Evolutionary conservation across 2,888 invertebrate genomes (phyloP), one percentile per base, ranked within the genome.

Genomic region (Aphelenchoides bicaudatus): DNA sequence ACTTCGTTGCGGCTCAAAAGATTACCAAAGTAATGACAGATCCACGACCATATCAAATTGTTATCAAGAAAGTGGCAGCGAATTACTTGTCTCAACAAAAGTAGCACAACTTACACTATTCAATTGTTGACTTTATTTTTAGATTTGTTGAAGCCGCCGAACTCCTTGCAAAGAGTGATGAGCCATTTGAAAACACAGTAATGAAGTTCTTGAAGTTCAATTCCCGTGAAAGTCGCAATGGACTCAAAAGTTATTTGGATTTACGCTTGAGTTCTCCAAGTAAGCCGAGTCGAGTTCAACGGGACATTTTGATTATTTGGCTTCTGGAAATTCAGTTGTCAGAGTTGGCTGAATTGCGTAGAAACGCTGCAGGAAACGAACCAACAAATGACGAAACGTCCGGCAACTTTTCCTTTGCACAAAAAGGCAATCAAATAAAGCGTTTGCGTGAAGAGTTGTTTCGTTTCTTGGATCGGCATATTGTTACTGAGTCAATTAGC

Each of bases 271-370:
- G 87, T 23, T 85, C 85, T 28, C 79, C 91, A 13, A 85, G 84
- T 30, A 27, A 51, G 10, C 62, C 82, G 70, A 90, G 92, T 67
- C 88, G 87, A 75, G 89, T 91, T 0, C 88, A 91, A 74, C 86
- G 89, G 49, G 91, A 92, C 0, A 89, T 93, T 86, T 84, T 98
- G 34, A 88, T 93, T 0, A 86, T 92, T 55, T 98, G 96, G 94
- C 85, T 94, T 68, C 86, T 91, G 0, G 96, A 98, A 80, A 82
- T 98, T 29, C 92, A 88, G 80, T 83, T 94, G 65, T 89, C 88
- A 55, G 88, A 91, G 80, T 84, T 96, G 57, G 90, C 91, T n/a
- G 82, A 86, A 43, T 82, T 89, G 47, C 78, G 78, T 21, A 27
- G 47, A 23, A 8, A 50, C 4, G 10, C 51, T 21, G 49, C 6